phyloP scores from a whole-genome alignment of 2,113 vertebrate species.

The Megalops atlanticus region DNA sequence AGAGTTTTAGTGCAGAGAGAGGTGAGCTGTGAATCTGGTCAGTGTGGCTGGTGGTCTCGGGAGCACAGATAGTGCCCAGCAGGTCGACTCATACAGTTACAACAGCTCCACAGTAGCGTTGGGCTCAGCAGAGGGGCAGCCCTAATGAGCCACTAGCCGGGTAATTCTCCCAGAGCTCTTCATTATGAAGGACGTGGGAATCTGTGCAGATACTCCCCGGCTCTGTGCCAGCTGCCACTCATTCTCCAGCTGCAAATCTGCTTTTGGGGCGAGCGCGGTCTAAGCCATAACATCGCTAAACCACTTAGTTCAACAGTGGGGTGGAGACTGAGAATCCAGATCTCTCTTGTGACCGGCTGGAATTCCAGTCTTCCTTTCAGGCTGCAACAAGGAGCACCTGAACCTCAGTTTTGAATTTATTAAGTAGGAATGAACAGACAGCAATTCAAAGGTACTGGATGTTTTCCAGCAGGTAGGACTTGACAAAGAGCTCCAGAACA shows the following conservation, averaged over 20 bases:
- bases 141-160: conserved; percentile 52
- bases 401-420: background rate
- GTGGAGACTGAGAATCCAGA: background rate
- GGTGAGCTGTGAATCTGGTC: no score
- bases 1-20: no score
- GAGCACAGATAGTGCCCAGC: background rate
- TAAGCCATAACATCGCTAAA: background rate
- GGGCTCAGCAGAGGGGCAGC: conserved; percentile 42
- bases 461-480: no score
- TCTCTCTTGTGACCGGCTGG: background rate
- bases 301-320: background rate
- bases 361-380: background rate
- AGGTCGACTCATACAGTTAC: background rate
- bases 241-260: conserved; percentile 41
- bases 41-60: no score
- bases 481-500: no score
- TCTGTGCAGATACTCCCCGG: conserved; percentile 62
- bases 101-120: conserved; percentile 45
- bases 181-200: conserved; percentile 71
- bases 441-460: background rate
- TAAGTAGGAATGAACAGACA: background rate
- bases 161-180: conserved; percentile 50
- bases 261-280: background rate
- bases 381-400: background rate
- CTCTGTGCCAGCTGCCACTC: conserved; percentile 62